phyloP scores from a whole-genome alignment of 1,140 invertebrate genomes.

The Pseudoatta argentina region DNA sequence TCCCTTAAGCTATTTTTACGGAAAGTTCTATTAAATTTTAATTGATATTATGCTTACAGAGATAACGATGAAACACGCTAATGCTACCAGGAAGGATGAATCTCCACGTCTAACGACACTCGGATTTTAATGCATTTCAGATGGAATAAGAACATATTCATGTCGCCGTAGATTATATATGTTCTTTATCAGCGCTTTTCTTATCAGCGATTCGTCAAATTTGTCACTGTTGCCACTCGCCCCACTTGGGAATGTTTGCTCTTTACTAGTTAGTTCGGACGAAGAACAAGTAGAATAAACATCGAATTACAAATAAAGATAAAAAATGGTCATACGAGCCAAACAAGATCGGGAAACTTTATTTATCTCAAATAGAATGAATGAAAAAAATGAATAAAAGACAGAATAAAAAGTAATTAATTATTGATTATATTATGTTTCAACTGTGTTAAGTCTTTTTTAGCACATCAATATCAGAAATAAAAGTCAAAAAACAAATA shows the following conservation, averaged over 20 bases:
- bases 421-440: too few species aligned
- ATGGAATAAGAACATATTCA: slow-evolving; percentile 65
- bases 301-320: background rate
- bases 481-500: too few species aligned
- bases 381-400: too few species aligned
- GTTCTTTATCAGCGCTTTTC: slow-evolving; percentile 77
- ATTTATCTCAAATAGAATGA: too few species aligned
- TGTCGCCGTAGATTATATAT: slow-evolving; percentile 76
- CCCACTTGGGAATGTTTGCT: background rate
- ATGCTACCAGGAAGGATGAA: slow-evolving; percentile 61
- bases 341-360: too few species aligned
- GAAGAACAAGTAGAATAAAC: slow-evolving; percentile 18
- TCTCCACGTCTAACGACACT: slow-evolving; percentile 31
- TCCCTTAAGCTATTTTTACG: background rate
- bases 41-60: slow-evolving; percentile 68
- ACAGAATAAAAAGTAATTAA: too few species aligned
- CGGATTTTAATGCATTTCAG: slow-evolving; percentile 64
- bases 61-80: slow-evolving; percentile 71
- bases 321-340: too few species aligned
- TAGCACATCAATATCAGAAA: too few species aligned
- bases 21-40: slow-evolving; percentile 20
- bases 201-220: slow-evolving; percentile 71
- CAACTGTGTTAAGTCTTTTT: too few species aligned
- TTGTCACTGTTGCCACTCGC: slow-evolving; percentile 41
- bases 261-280: slow-evolving; percentile 4